Percentiles rank a stretch among this genome's conserved stretches.
Evolutionary conservation across 2,888 invertebrate genomes (phyloP).

Genomic region (Phaonia tiefii): DNA sequence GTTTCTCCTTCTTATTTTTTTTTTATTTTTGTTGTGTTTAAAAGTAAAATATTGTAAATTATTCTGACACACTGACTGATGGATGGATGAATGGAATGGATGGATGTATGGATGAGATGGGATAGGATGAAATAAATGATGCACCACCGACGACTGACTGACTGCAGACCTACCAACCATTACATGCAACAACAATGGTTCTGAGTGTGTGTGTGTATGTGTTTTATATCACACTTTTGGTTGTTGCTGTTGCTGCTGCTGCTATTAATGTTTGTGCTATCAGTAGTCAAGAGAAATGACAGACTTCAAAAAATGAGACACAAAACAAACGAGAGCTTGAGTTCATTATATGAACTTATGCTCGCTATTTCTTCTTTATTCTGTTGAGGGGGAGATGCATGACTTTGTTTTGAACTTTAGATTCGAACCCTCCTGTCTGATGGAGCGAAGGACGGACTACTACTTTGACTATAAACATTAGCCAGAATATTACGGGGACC

Average conservation of each 20-base stretch:
- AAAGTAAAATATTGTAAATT: conserved; percentile 5
- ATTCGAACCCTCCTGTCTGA: too few relatives aligned
- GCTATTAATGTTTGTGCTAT: conserved; percentile 5
- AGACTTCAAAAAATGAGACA: conserved; percentile 7
- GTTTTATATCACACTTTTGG: conserved; percentile 15
- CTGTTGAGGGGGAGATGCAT: background rate
- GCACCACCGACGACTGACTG: conserved; percentile 16
- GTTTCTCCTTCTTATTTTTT: background rate
- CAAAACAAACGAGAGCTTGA: conserved; percentile 2
- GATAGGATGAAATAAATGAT: too few relatives aligned
- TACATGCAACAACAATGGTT: conserved; percentile 25
- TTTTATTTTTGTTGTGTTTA: too few relatives aligned
- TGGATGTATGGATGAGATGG: too few relatives aligned
- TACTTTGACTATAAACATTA: background rate
- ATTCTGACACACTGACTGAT: conserved; percentile 45
- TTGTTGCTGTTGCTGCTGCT: background rate
- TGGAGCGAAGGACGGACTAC: too few relatives aligned
- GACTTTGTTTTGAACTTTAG: too few relatives aligned
- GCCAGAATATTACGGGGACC: background rate
- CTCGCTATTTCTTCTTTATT: background rate
- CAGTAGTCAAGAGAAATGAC: conserved; percentile 24
- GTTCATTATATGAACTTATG: conserved; percentile 5
- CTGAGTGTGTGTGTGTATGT: background rate
- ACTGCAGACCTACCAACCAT: too few relatives aligned
- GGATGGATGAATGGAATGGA: background rate